Evolutionary conservation across 2,888 invertebrate genomes (phyloP), one percentile per base, ranked within the genome.

Genomic region (Amblyjoppa fuscipennis): DNA sequence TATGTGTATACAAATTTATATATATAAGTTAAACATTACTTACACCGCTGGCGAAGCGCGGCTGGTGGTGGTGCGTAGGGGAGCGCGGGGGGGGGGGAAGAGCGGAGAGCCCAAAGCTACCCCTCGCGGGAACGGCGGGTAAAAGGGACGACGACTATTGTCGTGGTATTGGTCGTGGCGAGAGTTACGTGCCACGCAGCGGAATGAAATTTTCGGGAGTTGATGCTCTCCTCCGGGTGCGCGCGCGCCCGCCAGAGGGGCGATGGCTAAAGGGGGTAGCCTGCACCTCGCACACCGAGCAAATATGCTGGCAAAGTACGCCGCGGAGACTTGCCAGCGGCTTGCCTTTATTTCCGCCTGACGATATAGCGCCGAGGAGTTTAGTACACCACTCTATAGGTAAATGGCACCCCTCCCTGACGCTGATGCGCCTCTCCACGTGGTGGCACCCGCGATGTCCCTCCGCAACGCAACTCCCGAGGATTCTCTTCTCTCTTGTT

Each of bases 131-230:
- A 70, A 71, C 59, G 69, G 51, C 28, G 69, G 20, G 16, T 41
- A 38, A 75, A 59, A 28, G 71, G 61, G n/a, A 59, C 59, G 69
- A 69, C 45, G 66, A 53, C 28, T 53, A 64, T 77, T 64, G 49
- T 79, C 71, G 79, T 64, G 49, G 71, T 31, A 49, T 53, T 45
- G 45, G 70, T 53, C 51, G 49, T 53, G 66, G 64, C 49, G 76
- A 64, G 76, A 64, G 66, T 66, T 81, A 81, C 81, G 74, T 74
- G 77, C 84, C 59, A 66, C 66, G 70, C 68, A 75, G 74, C 41
- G 81, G 87, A 78, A 84, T 84, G 68, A 86, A 82, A 82, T 87
- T 87, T 59, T 59, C 76, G 84, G 86, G 77, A 70, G 81, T 64
- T 66, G 75, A 25, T 49, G 25, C 41, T 56, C 59, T 59, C 28